phyloP scores from a whole-genome alignment of 1,140 invertebrate species.

The Habropoda laboriosa region DNA sequence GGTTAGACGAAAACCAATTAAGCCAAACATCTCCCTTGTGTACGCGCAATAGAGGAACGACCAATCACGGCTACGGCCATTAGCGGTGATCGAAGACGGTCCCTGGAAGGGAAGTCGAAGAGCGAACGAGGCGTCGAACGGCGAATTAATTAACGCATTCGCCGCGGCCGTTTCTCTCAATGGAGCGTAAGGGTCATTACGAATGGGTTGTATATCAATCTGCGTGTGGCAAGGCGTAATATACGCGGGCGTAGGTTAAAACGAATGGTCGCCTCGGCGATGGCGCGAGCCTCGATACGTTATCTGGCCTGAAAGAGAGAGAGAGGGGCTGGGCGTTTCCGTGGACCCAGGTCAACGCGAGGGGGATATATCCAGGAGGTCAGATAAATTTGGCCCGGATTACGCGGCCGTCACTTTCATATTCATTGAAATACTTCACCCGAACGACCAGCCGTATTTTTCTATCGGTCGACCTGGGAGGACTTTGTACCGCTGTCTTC shows the following conservation, averaged over 20 bases:
- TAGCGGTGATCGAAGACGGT: slow-evolving; percentile 13
- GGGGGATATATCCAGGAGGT: slow-evolving; percentile 61
- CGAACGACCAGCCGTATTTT: slow-evolving; percentile 70
- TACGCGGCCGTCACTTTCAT: slow-evolving; percentile 76
- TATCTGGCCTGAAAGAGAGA: slow-evolving; percentile 62
- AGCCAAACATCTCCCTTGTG: neutral
- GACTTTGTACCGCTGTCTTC: slow-evolving; percentile 28
- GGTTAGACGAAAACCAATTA: too few relatives aligned
- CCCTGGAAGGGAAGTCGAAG: neutral
- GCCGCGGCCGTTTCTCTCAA: slow-evolving; percentile 22
- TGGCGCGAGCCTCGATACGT: slow-evolving; percentile 69
- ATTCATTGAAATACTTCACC: slow-evolving; percentile 76
- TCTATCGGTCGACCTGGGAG: slow-evolving; percentile 54
- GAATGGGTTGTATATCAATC: slow-evolving; percentile 64
- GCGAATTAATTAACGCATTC: slow-evolving; percentile 60
- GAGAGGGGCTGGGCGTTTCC: slow-evolving; percentile 26
- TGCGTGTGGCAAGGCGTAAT: slow-evolving; percentile 61
- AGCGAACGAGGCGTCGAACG: neutral
- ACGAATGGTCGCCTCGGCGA: slow-evolving; percentile 61
- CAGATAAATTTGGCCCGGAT: slow-evolving; percentile 76
- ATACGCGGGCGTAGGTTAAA: slow-evolving; percentile 57
- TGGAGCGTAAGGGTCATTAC: slow-evolving; percentile 62
- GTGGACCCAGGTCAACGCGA: slow-evolving; percentile 59
- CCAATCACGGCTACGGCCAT: neutral
- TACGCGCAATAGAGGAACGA: neutral